Base-by-base conservation (phyloP, 2,113 vertebrate genomes). In the Coptodon bakossiorum region DNA sequence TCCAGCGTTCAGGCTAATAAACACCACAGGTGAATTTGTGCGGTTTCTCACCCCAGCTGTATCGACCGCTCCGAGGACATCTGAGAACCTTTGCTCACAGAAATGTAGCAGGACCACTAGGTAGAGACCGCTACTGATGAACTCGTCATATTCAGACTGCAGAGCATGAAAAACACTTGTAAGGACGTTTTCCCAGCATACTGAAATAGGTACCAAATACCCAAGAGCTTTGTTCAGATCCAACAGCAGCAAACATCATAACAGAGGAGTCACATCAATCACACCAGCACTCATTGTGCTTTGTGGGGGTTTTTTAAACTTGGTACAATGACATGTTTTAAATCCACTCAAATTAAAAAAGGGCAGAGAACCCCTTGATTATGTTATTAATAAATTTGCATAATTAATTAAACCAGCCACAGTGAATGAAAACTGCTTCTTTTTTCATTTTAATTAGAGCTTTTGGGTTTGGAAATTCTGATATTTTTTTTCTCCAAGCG, bases 111-210 rank as follows among this genome's bases (percentile, higher is more conserved):
- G 97, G 71, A 99, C 98, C 95, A 99, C 99, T 94, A 99, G 97
- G 94, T 99, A 99, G 82, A 99, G 97, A 36, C 99, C 98, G 83
- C 98, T 99, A 96, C 98, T 99, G 97, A 99, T 98, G 93, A 99
- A 99, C 95, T 99, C 98, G 85, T 99, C 98, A 86, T 98, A 99
- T 91, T 99, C 98, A 12, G 98, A 98, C 98, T 99, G 96, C 14
- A 24, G 38, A 63, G 78, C 5, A 53, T 78, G 4, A 24, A 19
- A 63, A 19, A 79, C 73, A 78, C 45, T 78, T 34, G 10, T 52
- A 78, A 78, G 71, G 29, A 9, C 3, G 1, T 54, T 80, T 78
- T 12, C 10, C 27, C 6, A 2, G 45, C 45, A 52, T 52, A 50
- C 24, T 78, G 45, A 78, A 50, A 50, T 19, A 8, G 27, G 9